Percentiles rank a stretch among this genome's conserved stretches.
These are phyloP conservation scores for Mimachlamys varia DNA, from an alignment of 2,888 invertebrate species.

Conservation along the genomic window DNA sequence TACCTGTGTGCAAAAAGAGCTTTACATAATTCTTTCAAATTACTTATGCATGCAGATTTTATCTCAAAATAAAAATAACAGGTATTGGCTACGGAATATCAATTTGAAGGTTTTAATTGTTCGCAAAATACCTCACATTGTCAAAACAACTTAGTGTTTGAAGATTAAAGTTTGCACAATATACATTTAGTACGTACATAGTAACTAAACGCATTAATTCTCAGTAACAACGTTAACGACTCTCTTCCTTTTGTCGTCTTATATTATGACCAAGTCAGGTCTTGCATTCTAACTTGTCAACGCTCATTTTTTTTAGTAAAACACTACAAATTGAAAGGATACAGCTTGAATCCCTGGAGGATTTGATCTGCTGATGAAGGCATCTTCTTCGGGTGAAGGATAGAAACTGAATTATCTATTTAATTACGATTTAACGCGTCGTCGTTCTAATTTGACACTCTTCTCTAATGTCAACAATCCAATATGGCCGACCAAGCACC, in stretches of 20 bases:
- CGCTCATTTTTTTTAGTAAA: background rate
- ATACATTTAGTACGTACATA: no score
- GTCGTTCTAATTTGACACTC: constrained; percentile 7
- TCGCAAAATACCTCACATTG: no score
- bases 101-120: no score
- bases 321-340: background rate
- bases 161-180: no score
- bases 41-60: constrained; percentile 11
- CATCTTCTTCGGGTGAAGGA: constrained; percentile 2
- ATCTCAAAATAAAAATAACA: background rate
- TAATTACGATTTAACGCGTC: background rate
- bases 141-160: no score
- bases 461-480: constrained; percentile 36
- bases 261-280: no score
- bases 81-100: no score
- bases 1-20: background rate
- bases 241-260: background rate
- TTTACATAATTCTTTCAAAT: background rate
- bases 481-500: constrained; percentile 36
- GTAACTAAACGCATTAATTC: no score
- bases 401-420: background rate
- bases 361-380: constrained; percentile 10
- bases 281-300: background rate
- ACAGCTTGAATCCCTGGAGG: background rate
- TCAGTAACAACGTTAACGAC: no score